Evolutionary conservation across 2,113 vertebrate species (phyloP), one percentile per base, ranked within the genome.

Genomic region (Elephantulus edwardii): DNA sequence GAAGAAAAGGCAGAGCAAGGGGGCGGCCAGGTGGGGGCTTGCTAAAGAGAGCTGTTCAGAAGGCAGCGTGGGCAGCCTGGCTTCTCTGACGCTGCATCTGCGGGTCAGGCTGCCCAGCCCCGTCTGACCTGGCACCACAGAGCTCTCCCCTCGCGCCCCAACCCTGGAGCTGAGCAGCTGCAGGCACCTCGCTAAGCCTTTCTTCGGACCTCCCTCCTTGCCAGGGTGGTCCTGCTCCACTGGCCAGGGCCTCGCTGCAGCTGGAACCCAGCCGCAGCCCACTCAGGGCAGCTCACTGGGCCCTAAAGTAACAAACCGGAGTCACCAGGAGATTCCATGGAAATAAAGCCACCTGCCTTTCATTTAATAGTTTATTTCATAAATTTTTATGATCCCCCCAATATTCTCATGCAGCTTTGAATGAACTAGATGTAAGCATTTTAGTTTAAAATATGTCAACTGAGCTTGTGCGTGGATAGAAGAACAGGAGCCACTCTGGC

Each of bases 321-420:
- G 95, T 96, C 97, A 92, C 98, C 96, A 97, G 98, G 97, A 97
- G 97, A 97, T 98, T 98, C 98, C 97, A 97, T 96, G 97, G 97
- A 97, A 97, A 97, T 97, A 98, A 98, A 97, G 56, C 62, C n/a
- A 98, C 97, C 98, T 98, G 98, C 98, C 98, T 98, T 99, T 96
- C 98, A 98, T 98, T 98, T 97, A 97, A 97, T 96, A 97, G 95
- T 98, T 98, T 98, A 98, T 97, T 98, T 96, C 97, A 97, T 95
- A 93, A 95, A 79, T 95, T 98, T 98, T 98, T 98, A 98, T 97
- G 98, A 97, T 98, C 93, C 97, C 97, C 91, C 97, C 97, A 98
- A 99, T 98, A 98, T 98, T 99, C 98, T 95, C 99, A 99, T 99
- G 99, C 98, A 99, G 99, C 98, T 99, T 98, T 99, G 98, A 98